Base-by-base conservation (phyloP, 2,113 vertebrate species). In the Oryctolagus cuniculus region DNA sequence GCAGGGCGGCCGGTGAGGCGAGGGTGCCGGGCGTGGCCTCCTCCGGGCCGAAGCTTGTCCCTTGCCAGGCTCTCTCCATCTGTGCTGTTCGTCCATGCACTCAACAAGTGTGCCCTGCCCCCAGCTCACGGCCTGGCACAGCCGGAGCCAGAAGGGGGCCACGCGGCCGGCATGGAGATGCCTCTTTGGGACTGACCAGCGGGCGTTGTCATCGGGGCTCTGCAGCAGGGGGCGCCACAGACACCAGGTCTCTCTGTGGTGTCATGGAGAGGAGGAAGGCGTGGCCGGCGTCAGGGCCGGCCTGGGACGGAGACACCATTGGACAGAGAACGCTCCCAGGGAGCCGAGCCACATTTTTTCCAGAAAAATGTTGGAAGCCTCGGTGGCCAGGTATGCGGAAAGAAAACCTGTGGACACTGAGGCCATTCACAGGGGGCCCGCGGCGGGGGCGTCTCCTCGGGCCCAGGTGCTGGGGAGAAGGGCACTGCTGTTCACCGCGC, bases 361-460 rank as follows among this genome's bases (percentile, higher is more conserved):
- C 78, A 58, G 89, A 95, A 88, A 94, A 97, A 97, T 93, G 95
- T 91, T 94, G 83, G 97, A 94, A 29, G 93, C 87, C 93, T 88
- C 5, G 66, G 79, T 84, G 96, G 97, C 97, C 97, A 87, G 97
- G 96, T 94, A 97, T 70, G 19, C 75, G 83, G 88, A 91, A 49
- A 17, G 81, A 87, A 84, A 88, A 55, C 29, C 75, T 36, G 1
- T 2, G 70, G 6, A 98, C 98, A 98, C 98, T 98, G 97, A 0
- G 5, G 88, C 97, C 97, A 98, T 98, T 98, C 98, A 98, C 91
- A 44, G 44, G 44, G 44, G 75, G 93, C 79, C 58, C 73, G 5
- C 53, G 91, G 95, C 96, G 84, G 97, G 87, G 87, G 85, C 66
- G 70, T 44, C 31, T 70, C 86, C 88, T 61, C 64, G 73, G 90